Base-by-base conservation (phyloP, 2,888 invertebrate species). In the Ophion ventricosus region DNA sequence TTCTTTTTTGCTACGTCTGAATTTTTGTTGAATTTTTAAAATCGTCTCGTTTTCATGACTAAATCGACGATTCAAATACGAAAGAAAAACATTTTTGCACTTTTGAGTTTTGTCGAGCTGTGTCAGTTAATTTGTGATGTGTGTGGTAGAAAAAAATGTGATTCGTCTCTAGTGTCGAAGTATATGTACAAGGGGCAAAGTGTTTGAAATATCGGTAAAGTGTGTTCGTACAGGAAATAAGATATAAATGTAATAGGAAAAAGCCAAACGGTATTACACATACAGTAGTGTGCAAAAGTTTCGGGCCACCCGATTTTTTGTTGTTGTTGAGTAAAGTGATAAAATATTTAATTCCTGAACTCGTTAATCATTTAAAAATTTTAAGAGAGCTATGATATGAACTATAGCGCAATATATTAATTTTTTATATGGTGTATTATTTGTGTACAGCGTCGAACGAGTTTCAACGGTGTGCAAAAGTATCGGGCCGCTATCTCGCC, bases 211-310 rank as follows among this genome's bases (percentile, higher is more conserved):
- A 61, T 59, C 7, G 4, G 35, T 35, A 7, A 14, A 73, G 73
- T 84, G 74, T 74, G 77, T 74, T 88, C 85, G 86, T 80, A 78
- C 61, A 67, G 56, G 64, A 80, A 61, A 84, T 82, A 83, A 57
- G 83, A 72, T 64, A 84, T 66, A 85, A 72, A 83, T 78, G 80
- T 81, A 84, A 86, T 78, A 78, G 85, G 85, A 86, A 85, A 80
- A 89, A 90, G 88, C 89, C 87, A 90, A 90, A 90, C 87, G 86
- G 85, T 74, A 29, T 5, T 29, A 29, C 7, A 29, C 7, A n/a
- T n/a, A n/a, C n/a, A n/a, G n/a, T n/a, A n/a, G n/a, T n/a, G n/a
- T n/a, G n/a, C n/a, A n/a, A n/a, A n/a, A n/a, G n/a, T n/a, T n/a
- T n/a, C n/a, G n/a, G n/a, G n/a, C n/a, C n/a, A n/a, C n/a, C n/a